Conservation (phyloP, 2,888 invertebrate species). For the Trichogramma evanescens region DNA sequence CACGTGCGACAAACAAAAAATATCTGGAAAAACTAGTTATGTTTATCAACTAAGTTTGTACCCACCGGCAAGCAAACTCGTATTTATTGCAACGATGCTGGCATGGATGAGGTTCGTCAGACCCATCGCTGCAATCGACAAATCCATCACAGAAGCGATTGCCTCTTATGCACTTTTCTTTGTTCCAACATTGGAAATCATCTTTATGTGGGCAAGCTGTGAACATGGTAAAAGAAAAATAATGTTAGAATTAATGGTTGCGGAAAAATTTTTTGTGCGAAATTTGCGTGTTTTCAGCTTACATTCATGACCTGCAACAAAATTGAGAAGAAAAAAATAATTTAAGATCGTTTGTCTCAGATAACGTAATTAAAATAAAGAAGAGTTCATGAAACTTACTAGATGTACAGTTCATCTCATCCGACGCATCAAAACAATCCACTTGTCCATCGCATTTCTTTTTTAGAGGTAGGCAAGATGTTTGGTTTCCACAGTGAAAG, state of each 20-base stretch:
- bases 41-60: slow-evolving; percentile 2
- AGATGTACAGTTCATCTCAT: slow-evolving; percentile 65
- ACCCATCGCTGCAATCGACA: slow-evolving; percentile 60
- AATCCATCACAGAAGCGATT: slow-evolving; percentile 59
- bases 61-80: slow-evolving; percentile 43
- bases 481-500: slow-evolving; percentile 67
- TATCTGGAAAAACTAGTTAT: too few relatives aligned
- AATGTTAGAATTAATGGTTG: too few relatives aligned
- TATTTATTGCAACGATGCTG: slow-evolving; percentile 43
- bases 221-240: slow-evolving; percentile 21
- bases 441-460: slow-evolving; percentile 65
- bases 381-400: slow-evolving; percentile 46
- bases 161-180: slow-evolving; percentile 57
- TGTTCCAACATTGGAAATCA: slow-evolving; percentile 54
- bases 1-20: too few relatives aligned
- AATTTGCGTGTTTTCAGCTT: not conserved
- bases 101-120: slow-evolving; percentile 62
- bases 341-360: not conserved
- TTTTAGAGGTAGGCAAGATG: slow-evolving; percentile 64
- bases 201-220: slow-evolving; percentile 54
- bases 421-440: slow-evolving; percentile 73
- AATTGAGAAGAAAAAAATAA: not conserved
- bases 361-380: slow-evolving; percentile 4
- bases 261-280: too few relatives aligned
- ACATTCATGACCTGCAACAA: not conserved